Conservation (phyloP, 2,797 vertebrate genomes). For the Pseudochirops corinnae region DNA sequence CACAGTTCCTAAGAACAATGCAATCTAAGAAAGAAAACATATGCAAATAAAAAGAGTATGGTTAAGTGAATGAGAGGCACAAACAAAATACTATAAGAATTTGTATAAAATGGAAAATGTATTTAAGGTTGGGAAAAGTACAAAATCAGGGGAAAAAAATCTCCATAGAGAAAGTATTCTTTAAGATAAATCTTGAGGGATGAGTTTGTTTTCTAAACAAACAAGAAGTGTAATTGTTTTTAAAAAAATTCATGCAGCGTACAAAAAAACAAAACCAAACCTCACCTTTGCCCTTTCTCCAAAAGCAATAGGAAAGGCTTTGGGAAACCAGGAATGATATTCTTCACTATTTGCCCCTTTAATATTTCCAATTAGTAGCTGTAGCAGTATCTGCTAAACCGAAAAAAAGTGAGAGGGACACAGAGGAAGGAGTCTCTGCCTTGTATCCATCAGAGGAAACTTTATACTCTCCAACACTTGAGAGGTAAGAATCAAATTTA, state of each 20-base stretch:
- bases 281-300: not conserved
- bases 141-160: not conserved
- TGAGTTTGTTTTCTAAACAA: not conserved
- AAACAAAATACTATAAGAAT: not conserved
- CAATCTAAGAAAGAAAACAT: not conserved
- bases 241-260: not conserved
- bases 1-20: not conserved
- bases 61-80: not conserved
- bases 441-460: not conserved
- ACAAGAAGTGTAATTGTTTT: not conserved
- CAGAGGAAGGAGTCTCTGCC: not conserved
- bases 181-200: not conserved
- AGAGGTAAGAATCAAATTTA: not conserved
- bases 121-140: not conserved
- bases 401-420: not conserved
- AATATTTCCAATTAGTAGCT: not conserved
- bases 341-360: not conserved
- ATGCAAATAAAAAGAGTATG: not conserved
- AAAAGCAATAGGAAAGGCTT: not conserved
- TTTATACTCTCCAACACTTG: not conserved
- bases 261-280: not conserved
- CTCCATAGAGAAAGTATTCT: not conserved
- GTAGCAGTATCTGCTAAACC: not conserved
- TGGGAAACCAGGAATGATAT: not conserved
- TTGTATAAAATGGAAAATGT: not conserved